Base-by-base conservation (phyloP, 2,797 vertebrate species). In the Chromis chromis region DNA sequence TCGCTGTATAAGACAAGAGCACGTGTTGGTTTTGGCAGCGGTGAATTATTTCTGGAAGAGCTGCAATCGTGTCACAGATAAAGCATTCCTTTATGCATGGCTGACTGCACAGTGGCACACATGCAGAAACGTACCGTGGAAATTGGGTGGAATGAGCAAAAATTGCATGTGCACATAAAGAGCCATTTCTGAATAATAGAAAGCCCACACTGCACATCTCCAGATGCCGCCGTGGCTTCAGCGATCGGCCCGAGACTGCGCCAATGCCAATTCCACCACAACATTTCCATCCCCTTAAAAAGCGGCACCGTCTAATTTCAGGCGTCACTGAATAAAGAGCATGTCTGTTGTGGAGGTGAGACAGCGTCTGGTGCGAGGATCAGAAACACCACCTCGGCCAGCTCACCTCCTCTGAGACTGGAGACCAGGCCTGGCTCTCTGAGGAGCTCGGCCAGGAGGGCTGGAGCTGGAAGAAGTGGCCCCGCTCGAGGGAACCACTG, bases 291-390 rank as follows among this genome's bases (percentile, higher is more conserved):
- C 70, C 58, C 60, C 44, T 42, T 46, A 74, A 74, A n/a, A 74
- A 82, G 76, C 63, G 52, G 46, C 68, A 67, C 52, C 75, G 72
- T 84, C 64, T 85, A 78, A 89, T 90, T 89, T 84, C 87, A 85
- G 77, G 76, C 71, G 57, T 84, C 78, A 62, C 56, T 82, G 86
- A 90, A 89, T 88, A 84, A 86, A 89, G 76, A 86, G 83, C 49
- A 73, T 59, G 84, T 87, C 76, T 92, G 83, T 78, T 65, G 78
- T 56, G 48, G 87, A 88, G 83, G 81, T 93, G 91, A 92, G 86
- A 89, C 85, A 93, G 82, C 66, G 88, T 92, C 92, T 94, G 87
- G 83, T 83, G 74, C 6, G 55, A 73, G 76, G 65, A 75, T 86
- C 55, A 81, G 82, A 87, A 80, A 71, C 73, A 61, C 65, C 75